Conservation (phyloP, 2,797 vertebrate species). For the Buphagus erythrorhynchus region DNA sequence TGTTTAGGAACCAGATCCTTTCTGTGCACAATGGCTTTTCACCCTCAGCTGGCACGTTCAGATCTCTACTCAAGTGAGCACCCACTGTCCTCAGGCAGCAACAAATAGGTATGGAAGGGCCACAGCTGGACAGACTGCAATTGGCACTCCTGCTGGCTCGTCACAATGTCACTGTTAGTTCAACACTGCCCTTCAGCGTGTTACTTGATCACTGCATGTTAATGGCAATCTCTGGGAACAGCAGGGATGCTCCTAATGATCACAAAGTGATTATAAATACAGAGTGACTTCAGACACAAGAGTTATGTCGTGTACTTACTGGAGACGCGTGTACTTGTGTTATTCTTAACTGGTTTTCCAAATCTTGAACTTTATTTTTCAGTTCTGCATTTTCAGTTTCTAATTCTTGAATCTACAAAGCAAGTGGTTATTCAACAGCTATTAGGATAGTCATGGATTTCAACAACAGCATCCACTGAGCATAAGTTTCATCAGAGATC, state of each 20-base stretch:
- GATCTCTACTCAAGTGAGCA: accelerated
- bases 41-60: neutral
- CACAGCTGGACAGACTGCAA: neutral
- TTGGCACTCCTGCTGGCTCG: neutral
- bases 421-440: conserved; percentile 46
- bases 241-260: neutral
- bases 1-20: neutral
- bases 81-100: neutral
- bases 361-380: conserved; percentile 92
- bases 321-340: conserved; percentile 83
- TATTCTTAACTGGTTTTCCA: conserved; percentile 92
- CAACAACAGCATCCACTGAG: neutral
- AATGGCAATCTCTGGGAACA: neutral
- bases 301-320: conserved; percentile 80
- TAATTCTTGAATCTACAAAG: conserved; percentile 93
- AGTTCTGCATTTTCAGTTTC: conserved; percentile 95
- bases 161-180: neutral
- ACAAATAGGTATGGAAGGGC: neutral
- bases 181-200: neutral
- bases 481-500: neutral
- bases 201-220: neutral
- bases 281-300: neutral
- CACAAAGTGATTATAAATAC: neutral
- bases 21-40: neutral
- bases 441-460: neutral